Evolutionary conservation across 2,888 invertebrate genomes (phyloP), one percentile per base, ranked within the genome.

Genomic region (Seira sanloemensis): DNA sequence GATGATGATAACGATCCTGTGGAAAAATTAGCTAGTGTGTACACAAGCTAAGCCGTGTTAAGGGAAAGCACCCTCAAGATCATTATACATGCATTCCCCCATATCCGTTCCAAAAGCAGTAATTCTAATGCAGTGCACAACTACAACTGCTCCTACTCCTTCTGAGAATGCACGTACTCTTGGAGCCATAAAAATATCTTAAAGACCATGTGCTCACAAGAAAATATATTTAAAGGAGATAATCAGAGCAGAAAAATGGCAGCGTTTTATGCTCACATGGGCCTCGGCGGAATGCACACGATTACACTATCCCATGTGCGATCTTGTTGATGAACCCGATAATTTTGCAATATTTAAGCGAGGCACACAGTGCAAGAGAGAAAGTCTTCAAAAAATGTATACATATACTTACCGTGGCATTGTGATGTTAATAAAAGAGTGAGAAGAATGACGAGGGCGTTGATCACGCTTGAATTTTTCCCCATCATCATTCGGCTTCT

Each of bases 391-490:
- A 24, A 69, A 58, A 19, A 25, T 62, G 19, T 24, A 12, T 9
- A 46, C 89, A 88, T 24, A 12, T 9, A 46, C 89, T 89, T 88
- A 89, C 89, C 88, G 82, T 87, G 89, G 83, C 89, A 89, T 73
- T 88, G 85, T 76, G 89, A 88, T 71, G 89, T 87, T 68, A 89
- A 82, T 72, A 87, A 85, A 74, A 89, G 86, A 21, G 88, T 85
- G 75, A 88, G 87, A 75, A 89, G 82, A 78, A 88, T 88, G 75
- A 86, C 86, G 79, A 89, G 84, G 75, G 84, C 84, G 71, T 87
- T 87, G 75, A 88, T 81, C 74, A 89, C 78, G 74, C 86, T 85
- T 72, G 85, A 83, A 68, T 79, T 88, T 85, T 87, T 85, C 16
- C 73, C 86, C 87, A 87, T 87, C 79, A 67, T 86, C 25, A 72